These are phyloP conservation scores for Atrina japonica DNA, from an alignment of 2,888 invertebrate species.

Conservation along the genomic window DNA sequence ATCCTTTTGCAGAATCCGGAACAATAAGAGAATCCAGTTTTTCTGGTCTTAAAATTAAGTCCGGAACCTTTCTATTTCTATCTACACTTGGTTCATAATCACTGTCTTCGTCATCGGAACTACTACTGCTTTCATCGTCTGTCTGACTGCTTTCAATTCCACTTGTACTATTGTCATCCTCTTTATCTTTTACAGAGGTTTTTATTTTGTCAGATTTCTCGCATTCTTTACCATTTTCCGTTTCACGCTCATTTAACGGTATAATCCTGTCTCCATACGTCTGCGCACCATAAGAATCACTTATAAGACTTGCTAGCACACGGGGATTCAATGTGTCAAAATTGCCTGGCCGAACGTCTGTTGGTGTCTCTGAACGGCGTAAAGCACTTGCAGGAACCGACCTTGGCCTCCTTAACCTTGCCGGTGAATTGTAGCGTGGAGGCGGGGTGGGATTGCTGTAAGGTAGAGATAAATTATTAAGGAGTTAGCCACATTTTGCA, in stretches of 20 bases:
- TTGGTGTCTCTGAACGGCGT: constrained; percentile 57
- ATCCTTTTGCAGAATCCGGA: constrained; percentile 68
- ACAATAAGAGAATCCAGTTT: constrained; percentile 69
- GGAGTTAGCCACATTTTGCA: too few species aligned
- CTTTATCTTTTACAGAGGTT: constrained; percentile 30
- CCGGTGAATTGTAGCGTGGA: constrained; percentile 27
- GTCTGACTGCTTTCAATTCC: constrained; percentile 64
- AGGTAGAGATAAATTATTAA: constrained; percentile 13
- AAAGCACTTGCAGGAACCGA: constrained; percentile 58
- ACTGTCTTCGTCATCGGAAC: constrained; percentile 60
- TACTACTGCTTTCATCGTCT: constrained; percentile 51
- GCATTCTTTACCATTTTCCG: constrained; percentile 45
- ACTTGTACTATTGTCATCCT: constrained; percentile 62
- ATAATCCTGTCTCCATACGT: constrained; percentile 45
- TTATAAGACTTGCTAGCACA: constrained; percentile 60
- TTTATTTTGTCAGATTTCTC: constrained; percentile 35
- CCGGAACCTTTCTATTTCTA: constrained; percentile 54
- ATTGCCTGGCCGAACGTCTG: constrained; percentile 56
- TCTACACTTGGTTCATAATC: constrained; percentile 68
- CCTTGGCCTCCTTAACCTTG: constrained; percentile 52
- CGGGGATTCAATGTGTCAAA: constrained; percentile 66
- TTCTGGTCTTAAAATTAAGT: constrained; percentile 70
- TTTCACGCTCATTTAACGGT: constrained; percentile 14
- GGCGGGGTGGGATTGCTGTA: constrained; percentile 60
- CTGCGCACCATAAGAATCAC: constrained; percentile 42